Conservation (phyloP, 2,888 invertebrate species). For the Aricia artaxerxes region DNA sequence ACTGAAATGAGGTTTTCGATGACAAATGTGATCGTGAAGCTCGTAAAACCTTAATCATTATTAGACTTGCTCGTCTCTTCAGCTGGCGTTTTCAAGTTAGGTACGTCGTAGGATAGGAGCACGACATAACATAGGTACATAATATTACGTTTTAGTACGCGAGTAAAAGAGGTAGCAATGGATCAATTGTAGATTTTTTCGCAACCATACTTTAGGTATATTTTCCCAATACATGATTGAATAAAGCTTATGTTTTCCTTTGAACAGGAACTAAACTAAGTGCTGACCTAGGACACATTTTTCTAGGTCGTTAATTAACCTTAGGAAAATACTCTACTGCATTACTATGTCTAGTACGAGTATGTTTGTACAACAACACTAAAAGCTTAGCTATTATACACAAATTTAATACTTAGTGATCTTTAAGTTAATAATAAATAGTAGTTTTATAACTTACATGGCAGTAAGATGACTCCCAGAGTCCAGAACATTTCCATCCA, state of each 20-base stretch:
- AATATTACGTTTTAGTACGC: too few relatives aligned
- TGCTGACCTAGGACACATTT: conserved; percentile 1
- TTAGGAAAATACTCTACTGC: background rate
- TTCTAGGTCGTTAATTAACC: background rate
- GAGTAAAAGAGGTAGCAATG: too few relatives aligned
- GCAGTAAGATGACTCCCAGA: conserved; percentile 86
- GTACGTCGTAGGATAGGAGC: too few relatives aligned
- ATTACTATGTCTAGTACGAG: background rate
- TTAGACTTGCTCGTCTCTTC: background rate
- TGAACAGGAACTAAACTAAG: background rate
- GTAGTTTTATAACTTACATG: conserved; percentile 75
- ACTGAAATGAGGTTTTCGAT: conserved; percentile 62
- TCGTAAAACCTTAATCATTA: too few relatives aligned
- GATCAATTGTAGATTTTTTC: too few relatives aligned
- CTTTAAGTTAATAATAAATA: too few relatives aligned
- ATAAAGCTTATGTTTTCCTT: background rate
- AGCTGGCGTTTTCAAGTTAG: background rate
- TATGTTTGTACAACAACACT: too few relatives aligned
- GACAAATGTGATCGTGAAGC: too few relatives aligned
- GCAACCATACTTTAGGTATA: too few relatives aligned
- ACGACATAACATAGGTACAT: too few relatives aligned
- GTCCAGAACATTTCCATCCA: conserved; percentile 95
- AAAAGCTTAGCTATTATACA: too few relatives aligned
- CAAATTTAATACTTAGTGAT: too few relatives aligned
- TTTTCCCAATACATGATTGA: background rate